Evolutionary conservation across 2,888 invertebrate species (phyloP), one percentile per base, ranked within the genome.

Genomic region (Tetragonisca angustula): DNA sequence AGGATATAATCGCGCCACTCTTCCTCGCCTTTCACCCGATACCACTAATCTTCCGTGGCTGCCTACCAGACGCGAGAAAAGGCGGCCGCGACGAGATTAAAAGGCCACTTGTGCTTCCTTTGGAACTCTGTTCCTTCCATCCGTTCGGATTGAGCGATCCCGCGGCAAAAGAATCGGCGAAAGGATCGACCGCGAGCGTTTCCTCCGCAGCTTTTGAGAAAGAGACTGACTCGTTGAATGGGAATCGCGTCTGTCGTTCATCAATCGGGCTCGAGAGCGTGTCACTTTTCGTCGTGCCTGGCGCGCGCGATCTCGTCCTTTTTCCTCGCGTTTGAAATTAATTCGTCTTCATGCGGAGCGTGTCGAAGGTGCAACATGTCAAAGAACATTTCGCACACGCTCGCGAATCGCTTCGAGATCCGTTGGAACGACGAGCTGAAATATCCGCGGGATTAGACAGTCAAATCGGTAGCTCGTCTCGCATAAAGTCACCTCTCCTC

Each of bases 1-100:
- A 85, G 90, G 91, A 90, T 92, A 93, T 93, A 92, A 93, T 93
- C 92, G 93, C 88, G 90, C 90, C 89, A 89, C 87, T 86, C 91
- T 59, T 27, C 72, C 87, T 43, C 82, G 87, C 85, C 90, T 89
- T 91, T 90, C 89, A 90, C 90, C 87, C 90, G 88, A 91, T 91
- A 90, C 89, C 89, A 91, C 91, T 91, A 90, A 91, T 92, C 90
- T 90, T 89, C 87, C 79, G 79, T 32, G 61, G 73, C 79, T 82
- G 79, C 68, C 89, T 87, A 89, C 92, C 70, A 69, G 43, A 79
- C 70, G 72, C 76, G 80, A 65, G 74, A 77, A 73, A 61, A 76
- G 73, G 77, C 52, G 32, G 21, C 17, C 52, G 61, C 67, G 15
- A 13, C 49, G 80, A 87, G 83, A 89, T 85, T 87, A 87, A 80